Evolutionary conservation across 2,888 invertebrate genomes (phyloP).

Genomic region (Andrena flavipes): DNA sequence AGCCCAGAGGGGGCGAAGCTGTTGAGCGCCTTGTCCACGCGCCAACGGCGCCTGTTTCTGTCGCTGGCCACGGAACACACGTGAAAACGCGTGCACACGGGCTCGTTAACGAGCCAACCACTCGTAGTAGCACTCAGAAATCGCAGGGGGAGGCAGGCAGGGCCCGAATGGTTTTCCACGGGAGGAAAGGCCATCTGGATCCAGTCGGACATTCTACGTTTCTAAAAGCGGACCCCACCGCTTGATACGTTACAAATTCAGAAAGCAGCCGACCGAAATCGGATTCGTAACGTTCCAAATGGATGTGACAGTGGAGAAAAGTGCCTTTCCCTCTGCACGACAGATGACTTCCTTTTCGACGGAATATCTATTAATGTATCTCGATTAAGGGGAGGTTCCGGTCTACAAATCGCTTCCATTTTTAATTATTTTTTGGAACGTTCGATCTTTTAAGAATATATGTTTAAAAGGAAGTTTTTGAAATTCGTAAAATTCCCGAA

Average conservation of each 20-base stretch:
- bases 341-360: too few species aligned
- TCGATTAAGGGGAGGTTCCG: too few species aligned
- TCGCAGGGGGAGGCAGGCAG: neutral
- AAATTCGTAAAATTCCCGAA: too few species aligned
- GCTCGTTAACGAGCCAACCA: constrained; percentile 44
- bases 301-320: neutral
- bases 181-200: constrained; percentile 30
- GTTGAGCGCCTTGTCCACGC: constrained; percentile 53
- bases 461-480: too few species aligned
- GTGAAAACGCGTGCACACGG: constrained; percentile 11
- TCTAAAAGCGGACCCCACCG: constrained; percentile 4
- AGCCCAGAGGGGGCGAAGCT: constrained; percentile 25
- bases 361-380: too few species aligned
- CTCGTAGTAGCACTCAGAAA: constrained; percentile 31
- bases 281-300: neutral
- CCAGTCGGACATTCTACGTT: constrained; percentile 21
- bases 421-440: too few species aligned
- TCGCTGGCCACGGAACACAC: constrained; percentile 54
- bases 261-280: neutral
- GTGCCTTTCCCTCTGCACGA: neutral
- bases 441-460: too few species aligned
- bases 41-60: constrained; percentile 58
- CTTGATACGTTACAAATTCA: constrained; percentile 9
- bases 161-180: constrained; percentile 11
- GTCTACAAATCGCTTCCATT: too few species aligned